These are phyloP conservation scores for Pyrrhosoma nymphula DNA, from an alignment of 2,888 invertebrate species.

Conservation along the genomic window DNA sequence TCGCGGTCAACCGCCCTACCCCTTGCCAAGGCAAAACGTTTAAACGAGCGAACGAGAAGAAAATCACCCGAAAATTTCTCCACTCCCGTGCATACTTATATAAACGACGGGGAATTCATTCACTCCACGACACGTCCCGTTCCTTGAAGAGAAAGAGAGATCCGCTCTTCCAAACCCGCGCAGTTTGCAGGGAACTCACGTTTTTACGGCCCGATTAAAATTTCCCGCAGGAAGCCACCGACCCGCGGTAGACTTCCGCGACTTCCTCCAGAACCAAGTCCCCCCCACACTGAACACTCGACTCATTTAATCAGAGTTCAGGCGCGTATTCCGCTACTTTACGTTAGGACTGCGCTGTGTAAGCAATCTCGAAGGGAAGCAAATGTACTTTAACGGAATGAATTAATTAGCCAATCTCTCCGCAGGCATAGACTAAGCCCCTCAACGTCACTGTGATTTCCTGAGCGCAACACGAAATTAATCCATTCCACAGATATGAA, in stretches of 20 bases:
- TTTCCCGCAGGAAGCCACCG: neutral
- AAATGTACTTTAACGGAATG: neutral
- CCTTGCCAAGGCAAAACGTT: neutral
- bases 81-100: neutral
- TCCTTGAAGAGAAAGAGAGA: neutral
- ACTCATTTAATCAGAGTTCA: slow-evolving; percentile 13
- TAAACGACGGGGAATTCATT: neutral
- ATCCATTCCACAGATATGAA: no score
- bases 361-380: neutral
- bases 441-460: no score
- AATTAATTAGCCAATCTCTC: neutral
- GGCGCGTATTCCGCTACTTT: neutral
- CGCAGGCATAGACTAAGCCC: no score
- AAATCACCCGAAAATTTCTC: neutral
- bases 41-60: neutral
- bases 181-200: neutral
- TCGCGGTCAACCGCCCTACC: neutral
- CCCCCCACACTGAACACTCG: neutral
- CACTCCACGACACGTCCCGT: neutral
- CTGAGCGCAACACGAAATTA: no score
- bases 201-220: slow-evolving; percentile 1
- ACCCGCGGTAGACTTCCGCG: neutral
- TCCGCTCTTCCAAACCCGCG: neutral
- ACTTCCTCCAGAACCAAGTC: neutral
- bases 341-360: neutral